Evolutionary conservation across 2,113 vertebrate genomes (phyloP), one percentile per base, ranked within the genome.

Genomic region (Trichechus manatus): DNA sequence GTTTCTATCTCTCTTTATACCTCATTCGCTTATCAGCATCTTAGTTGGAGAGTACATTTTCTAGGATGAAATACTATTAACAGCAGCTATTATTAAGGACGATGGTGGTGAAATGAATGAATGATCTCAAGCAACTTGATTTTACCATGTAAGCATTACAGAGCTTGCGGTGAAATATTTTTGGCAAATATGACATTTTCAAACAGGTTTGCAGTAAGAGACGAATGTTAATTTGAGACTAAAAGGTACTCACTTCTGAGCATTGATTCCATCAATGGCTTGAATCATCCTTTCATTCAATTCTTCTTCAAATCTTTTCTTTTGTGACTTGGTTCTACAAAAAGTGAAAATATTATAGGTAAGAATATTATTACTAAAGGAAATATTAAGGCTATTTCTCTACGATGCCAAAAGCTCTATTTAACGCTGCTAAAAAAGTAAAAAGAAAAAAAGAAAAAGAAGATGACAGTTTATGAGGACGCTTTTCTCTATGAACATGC

Each of bases 251-350:
- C 99, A 99, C 99, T 99, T 99, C 97, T 99, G 99, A 78, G 99
- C 99, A 96, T 99, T 99, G 98, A 99, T 99, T 86, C 99, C 99
- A 95, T 99, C 99, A 97, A 99, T 99, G 13, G 99, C 99, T 97
- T 99, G 99, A 97, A 99, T 99, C 99, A 99, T 99, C 89, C 99
- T 99, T 98, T 99, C 99, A 56, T 99, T 99, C 87, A 99, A 96
- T 89, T 99, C 99, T 95, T 99, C 99, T 98, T 99, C 99, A 98
- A 99, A 99, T 20, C 99, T 98, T 97, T 99, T 99, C 98, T 99
- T 99, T 97, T 99, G 99, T 92, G 99, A 99, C 98, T 99, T 99
- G 95, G 99, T 99, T 98, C 99, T 99, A 96, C 7, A 97, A 9
- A 1, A 94, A 98, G 95, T 36, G 23, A 84, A 84, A 92, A 95